phyloP scores from a whole-genome alignment of 2,888 invertebrate species.

The Acrocera orbiculus region DNA sequence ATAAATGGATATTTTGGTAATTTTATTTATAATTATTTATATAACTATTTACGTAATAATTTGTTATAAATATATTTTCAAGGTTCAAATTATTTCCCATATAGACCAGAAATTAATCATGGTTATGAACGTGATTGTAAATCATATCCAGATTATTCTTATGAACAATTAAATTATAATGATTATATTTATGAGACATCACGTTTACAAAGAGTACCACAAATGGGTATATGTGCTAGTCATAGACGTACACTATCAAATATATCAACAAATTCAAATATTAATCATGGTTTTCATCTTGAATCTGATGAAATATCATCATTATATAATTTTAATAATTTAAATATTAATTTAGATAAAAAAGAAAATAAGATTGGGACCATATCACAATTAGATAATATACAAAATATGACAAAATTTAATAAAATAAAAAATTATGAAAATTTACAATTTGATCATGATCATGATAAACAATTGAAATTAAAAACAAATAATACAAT shows the following conservation, averaged over 20 bases:
- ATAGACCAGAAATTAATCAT: conserved; percentile 26
- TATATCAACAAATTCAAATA: conserved; percentile 41
- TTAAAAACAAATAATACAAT: background rate
- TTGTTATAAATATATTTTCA: background rate
- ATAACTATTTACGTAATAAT: background rate
- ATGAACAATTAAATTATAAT: conserved; percentile 27
- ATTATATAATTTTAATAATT: conserved; percentile 22
- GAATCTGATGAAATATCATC: conserved; percentile 37
- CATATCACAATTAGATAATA: background rate
- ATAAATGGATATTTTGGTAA: conserved; percentile 28
- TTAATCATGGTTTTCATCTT: conserved; percentile 43
- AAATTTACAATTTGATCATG: no score
- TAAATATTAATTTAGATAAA: conserved; percentile 5
- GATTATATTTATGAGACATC: conserved; percentile 24
- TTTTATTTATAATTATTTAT: conserved; percentile 2
- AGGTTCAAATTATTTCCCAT: conserved; percentile 31
- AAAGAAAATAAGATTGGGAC: background rate
- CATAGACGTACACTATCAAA: conserved; percentile 68
- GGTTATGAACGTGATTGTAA: conserved; percentile 29
- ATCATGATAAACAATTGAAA: no score
- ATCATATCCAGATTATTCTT: conserved; percentile 30
- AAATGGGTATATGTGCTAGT: conserved; percentile 29
- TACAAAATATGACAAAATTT: no score
- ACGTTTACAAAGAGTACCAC: conserved; percentile 27
- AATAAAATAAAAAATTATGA: no score